A percentile compares a stretch with the other conserved stretches of the same genome.
phyloP scores from a whole-genome alignment of 2,797 vertebrate genomes.

The Eurystomus glaucurus region DNA sequence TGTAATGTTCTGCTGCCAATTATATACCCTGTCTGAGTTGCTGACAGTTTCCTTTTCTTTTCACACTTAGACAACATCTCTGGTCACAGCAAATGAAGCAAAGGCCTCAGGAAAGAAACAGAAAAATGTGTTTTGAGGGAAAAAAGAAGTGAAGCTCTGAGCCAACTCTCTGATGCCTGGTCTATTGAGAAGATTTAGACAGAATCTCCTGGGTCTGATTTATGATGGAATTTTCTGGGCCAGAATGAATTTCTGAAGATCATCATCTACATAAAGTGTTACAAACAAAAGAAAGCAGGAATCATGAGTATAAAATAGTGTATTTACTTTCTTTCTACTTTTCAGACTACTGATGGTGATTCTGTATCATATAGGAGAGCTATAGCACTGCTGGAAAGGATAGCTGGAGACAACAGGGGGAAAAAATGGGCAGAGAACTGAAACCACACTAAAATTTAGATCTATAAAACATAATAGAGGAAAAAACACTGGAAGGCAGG shows the following conservation, averaged over 20 bases:
- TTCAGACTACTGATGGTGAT: neutral
- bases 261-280: neutral
- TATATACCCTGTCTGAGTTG: neutral
- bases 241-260: neutral
- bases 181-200: neutral
- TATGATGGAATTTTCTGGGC: neutral
- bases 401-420: neutral
- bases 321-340: neutral
- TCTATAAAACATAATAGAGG: neutral
- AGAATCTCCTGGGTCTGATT: neutral
- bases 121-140: neutral
- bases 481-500: neutral
- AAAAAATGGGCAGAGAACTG: neutral
- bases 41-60: constrained; percentile 41
- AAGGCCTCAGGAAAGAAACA: constrained; percentile 32
- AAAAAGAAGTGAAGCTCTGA: neutral
- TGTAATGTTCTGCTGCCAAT: neutral
- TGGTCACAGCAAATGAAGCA: constrained; percentile 38
- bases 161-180: neutral
- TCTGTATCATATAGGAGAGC: neutral
- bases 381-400: neutral
- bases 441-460: neutral
- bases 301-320: neutral
- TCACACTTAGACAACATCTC: constrained; percentile 24
- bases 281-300: neutral